Percentiles rank a stretch among this genome's conserved stretches.
phyloP scores from a whole-genome alignment of 2,888 invertebrate species.

The Nephrocerus scutellatus region DNA sequence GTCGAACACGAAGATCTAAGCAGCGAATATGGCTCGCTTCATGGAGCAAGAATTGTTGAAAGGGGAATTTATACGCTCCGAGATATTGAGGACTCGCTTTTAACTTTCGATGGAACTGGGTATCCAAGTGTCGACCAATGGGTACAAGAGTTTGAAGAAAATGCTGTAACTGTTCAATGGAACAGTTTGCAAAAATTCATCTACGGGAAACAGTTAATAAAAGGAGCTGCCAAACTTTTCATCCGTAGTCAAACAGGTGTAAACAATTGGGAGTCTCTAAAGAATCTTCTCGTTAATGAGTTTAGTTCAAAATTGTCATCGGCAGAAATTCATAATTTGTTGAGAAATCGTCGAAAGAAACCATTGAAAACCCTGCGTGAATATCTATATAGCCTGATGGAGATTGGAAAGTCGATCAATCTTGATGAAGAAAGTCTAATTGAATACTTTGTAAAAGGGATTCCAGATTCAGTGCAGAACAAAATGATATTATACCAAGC shows the following conservation, averaged over 20 bases:
- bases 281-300: slow-evolving; percentile 7
- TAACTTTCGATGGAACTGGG: neutral
- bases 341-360: slow-evolving; percentile 13
- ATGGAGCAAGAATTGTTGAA: too few species aligned
- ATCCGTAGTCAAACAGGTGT: slow-evolving; percentile 6
- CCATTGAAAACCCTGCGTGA: slow-evolving; percentile 7
- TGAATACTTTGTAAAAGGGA: slow-evolving; percentile 12
- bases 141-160: slow-evolving; percentile 5
- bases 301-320: slow-evolving; percentile 6
- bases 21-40: too few species aligned
- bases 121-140: slow-evolving; percentile 2
- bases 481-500: slow-evolving; percentile 14
- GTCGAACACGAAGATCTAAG: too few species aligned
- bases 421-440: slow-evolving; percentile 17
- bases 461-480: slow-evolving; percentile 12
- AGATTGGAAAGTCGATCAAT: slow-evolving; percentile 13
- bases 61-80: too few species aligned
- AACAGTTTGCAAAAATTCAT: slow-evolving; percentile 7
- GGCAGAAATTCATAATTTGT: slow-evolving; percentile 9
- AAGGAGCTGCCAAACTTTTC: slow-evolving; percentile 8
- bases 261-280: slow-evolving; percentile 9
- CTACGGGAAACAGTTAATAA: slow-evolving; percentile 11
- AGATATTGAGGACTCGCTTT: slow-evolving; percentile 1
- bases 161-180: slow-evolving; percentile 4
- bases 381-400: slow-evolving; percentile 12